phyloP scores from a whole-genome alignment of 2,113 vertebrate genomes.

The Centrocercus urophasianus region DNA sequence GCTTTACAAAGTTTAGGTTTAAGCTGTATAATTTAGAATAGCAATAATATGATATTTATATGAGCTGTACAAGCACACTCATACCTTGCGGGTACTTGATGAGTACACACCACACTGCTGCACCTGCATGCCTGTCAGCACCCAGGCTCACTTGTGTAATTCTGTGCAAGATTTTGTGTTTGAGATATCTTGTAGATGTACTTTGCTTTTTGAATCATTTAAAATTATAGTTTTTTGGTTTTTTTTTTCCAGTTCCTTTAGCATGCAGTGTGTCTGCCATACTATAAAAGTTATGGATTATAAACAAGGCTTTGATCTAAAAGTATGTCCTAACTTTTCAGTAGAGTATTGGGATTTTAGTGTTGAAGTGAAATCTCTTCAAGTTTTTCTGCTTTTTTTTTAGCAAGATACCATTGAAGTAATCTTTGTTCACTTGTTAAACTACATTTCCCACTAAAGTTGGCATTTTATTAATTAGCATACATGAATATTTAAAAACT shows the following conservation, averaged over 20 bases:
- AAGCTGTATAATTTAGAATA: neutral
- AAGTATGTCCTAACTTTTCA: neutral
- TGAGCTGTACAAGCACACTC: neutral
- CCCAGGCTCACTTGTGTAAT: neutral
- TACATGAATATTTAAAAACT: neutral
- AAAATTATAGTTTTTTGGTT: neutral
- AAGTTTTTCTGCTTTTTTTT: neutral
- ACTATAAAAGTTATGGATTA: neutral
- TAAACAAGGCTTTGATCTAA: neutral
- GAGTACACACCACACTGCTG: neutral
- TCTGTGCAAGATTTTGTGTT: neutral
- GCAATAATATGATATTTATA: neutral
- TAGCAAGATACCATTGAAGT: neutral
- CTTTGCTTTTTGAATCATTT: neutral
- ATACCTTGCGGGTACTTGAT: neutral
- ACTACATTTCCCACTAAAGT: neutral
- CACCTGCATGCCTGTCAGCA: rapidly evolving
- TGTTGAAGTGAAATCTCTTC: neutral
- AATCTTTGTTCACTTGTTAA: neutral
- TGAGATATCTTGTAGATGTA: neutral
- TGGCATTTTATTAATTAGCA: neutral
- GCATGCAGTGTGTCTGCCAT: neutral
- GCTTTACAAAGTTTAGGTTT: neutral
- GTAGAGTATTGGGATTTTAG: neutral
- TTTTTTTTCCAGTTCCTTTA: neutral